A percentile compares a stretch with the other conserved stretches of the same genome.
Conservation (phyloP, 2,888 invertebrate genomes). For the Zele albiditarsus region DNA sequence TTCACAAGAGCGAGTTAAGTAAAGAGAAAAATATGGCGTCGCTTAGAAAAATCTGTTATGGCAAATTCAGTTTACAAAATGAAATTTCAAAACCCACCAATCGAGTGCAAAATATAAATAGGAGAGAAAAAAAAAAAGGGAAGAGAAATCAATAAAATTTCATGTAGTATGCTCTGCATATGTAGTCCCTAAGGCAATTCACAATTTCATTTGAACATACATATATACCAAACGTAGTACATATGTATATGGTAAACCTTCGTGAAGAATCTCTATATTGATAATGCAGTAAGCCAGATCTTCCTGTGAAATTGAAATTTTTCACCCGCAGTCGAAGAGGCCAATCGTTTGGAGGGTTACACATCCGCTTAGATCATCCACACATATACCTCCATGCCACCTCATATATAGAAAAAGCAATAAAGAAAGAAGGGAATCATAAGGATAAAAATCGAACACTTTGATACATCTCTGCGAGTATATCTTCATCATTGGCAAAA, state of each 20-base stretch:
- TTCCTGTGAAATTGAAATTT: neutral
- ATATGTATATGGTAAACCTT: neutral
- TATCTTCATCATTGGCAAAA: neutral
- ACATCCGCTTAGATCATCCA: too few species aligned
- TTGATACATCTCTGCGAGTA: neutral
- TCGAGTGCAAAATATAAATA: neutral
- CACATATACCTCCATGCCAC: too few species aligned
- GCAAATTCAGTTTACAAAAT: neutral
- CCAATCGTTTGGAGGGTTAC: neutral
- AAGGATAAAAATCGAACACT: neutral
- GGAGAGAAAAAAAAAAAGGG: neutral
- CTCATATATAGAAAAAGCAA: too few species aligned
- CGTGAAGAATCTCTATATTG: neutral
- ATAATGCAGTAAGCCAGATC: neutral
- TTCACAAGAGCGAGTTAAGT: neutral
- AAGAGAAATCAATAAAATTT: neutral
- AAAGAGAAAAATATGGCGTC: neutral
- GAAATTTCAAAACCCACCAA: conserved; percentile 8
- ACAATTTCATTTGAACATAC: neutral
- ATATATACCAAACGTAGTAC: neutral
- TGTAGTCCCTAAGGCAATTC: neutral
- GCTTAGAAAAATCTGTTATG: neutral
- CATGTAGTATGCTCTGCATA: neutral
- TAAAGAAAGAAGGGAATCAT: neutral
- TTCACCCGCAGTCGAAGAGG: neutral